These are phyloP conservation scores for Porites cylindrica DNA, from an alignment of 92 coral and sea anemone species.

Conservation along the genomic window DNA sequence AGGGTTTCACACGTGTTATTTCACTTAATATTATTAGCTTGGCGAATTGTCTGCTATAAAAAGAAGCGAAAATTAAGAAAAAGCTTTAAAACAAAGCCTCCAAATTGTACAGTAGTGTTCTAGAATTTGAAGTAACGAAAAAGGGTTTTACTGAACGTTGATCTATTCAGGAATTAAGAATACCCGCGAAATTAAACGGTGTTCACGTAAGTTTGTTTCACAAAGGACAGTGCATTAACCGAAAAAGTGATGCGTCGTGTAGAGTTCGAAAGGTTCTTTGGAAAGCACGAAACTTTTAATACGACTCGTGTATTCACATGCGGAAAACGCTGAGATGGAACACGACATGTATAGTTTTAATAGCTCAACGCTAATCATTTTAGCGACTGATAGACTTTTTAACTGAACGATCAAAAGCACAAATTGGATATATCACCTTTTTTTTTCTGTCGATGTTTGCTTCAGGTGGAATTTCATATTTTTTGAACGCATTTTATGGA, in stretches of 20 bases:
- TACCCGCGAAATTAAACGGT: background rate
- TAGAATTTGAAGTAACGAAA: background rate
- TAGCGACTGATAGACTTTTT: constrained; percentile 17
- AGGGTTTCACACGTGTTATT: constrained; percentile 34
- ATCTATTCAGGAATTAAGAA: background rate
- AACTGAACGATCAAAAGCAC: background rate
- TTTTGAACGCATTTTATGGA: constrained; percentile 28
- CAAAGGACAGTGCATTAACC: background rate
- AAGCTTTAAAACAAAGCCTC: background rate
- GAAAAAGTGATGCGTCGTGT: background rate
- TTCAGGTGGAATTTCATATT: background rate
- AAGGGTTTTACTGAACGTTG: background rate
- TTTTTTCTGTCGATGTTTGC: background rate
- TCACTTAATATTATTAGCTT: constrained; percentile 13
- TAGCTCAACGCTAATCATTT: constrained; percentile 12
- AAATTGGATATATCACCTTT: background rate
- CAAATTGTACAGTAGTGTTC: background rate
- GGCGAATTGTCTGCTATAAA: constrained; percentile 29
- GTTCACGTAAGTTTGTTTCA: background rate
- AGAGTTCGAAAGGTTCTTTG: background rate
- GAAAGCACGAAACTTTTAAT: background rate
- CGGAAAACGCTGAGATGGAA: background rate
- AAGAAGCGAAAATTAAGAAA: constrained; percentile 19
- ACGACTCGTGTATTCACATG: background rate
- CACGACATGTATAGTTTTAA: background rate